Conservation (phyloP, 2,797 vertebrate genomes). For the Peromyscus nudipes region DNA sequence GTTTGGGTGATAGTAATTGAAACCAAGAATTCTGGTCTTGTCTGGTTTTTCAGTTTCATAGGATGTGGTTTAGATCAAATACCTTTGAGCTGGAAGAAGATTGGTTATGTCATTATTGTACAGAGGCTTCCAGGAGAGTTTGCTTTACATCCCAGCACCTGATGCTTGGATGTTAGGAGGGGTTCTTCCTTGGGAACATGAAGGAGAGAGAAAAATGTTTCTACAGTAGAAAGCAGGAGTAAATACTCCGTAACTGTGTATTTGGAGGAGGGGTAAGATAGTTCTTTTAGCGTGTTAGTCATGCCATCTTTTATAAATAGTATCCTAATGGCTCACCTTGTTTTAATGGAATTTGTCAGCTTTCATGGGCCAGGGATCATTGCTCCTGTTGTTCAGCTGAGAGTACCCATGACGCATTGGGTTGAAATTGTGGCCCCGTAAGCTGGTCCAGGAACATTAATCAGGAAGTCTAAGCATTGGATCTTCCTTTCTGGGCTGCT, state of each 20-base stretch:
- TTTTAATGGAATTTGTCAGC: slow-evolving; percentile 32
- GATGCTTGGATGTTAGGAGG: background rate
- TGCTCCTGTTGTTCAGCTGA: slow-evolving; percentile 14
- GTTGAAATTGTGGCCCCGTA: background rate
- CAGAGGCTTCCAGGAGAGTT: slow-evolving; percentile 44
- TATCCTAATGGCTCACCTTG: background rate
- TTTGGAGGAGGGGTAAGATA: slow-evolving; percentile 3
- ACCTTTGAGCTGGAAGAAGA: slow-evolving; percentile 57
- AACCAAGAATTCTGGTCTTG: slow-evolving; percentile 64
- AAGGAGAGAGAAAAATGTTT: slow-evolving; percentile 33
- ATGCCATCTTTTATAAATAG: background rate
- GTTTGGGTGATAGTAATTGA: slow-evolving; percentile 67
- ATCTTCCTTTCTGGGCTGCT: slow-evolving; percentile 16
- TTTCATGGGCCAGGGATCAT: background rate
- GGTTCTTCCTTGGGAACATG: slow-evolving; percentile 14
- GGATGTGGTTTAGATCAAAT: slow-evolving; percentile 69
- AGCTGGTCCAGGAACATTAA: slow-evolving; percentile 4
- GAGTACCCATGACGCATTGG: background rate
- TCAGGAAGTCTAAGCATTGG: background rate
- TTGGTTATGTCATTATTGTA: slow-evolving; percentile 14
- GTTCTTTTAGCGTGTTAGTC: background rate
- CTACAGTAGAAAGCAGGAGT: background rate
- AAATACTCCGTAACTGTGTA: background rate
- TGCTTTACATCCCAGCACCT: background rate
- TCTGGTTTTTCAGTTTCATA: slow-evolving; percentile 74